Evolutionary conservation across 2,113 vertebrate genomes (phyloP).

Genomic region (Actenoides lindsayi): DNA sequence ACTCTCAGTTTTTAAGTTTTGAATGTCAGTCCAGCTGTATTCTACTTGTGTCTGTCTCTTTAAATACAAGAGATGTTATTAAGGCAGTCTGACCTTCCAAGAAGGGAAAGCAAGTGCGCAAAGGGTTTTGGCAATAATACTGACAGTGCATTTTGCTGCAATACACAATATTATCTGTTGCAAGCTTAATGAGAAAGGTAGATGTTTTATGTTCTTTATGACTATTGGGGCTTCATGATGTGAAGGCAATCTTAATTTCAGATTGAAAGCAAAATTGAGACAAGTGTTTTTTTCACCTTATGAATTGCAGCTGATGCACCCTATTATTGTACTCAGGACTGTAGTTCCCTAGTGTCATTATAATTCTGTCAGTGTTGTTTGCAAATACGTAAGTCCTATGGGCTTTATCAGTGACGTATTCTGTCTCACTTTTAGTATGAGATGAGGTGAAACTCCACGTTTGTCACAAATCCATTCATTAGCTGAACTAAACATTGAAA

Average conservation of each 20-base stretch:
- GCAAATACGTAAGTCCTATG: background rate
- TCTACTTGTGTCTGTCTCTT: background rate
- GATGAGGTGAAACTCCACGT: background rate
- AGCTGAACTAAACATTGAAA: constrained; percentile 53
- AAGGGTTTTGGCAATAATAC: background rate
- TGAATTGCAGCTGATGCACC: background rate
- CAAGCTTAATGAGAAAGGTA: background rate
- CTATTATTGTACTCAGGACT: background rate
- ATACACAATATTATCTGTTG: background rate
- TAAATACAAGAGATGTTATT: background rate
- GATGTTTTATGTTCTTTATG: background rate
- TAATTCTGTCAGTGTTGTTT: background rate
- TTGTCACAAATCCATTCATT: constrained; percentile 3
- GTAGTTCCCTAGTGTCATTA: background rate
- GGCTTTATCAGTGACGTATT: background rate
- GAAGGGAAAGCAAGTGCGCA: background rate
- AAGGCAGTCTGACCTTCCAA: background rate
- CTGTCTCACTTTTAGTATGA: background rate
- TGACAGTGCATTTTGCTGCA: background rate
- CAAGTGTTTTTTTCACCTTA: background rate
- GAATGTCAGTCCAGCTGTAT: background rate
- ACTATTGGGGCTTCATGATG: background rate
- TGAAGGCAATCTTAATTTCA: background rate
- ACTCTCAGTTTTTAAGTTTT: background rate
- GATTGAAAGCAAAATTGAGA: background rate